Percentiles rank a stretch among this genome's conserved stretches.
phyloP scores from a whole-genome alignment of 2,113 vertebrate species.

The Chaetorhynchus papuensis region DNA sequence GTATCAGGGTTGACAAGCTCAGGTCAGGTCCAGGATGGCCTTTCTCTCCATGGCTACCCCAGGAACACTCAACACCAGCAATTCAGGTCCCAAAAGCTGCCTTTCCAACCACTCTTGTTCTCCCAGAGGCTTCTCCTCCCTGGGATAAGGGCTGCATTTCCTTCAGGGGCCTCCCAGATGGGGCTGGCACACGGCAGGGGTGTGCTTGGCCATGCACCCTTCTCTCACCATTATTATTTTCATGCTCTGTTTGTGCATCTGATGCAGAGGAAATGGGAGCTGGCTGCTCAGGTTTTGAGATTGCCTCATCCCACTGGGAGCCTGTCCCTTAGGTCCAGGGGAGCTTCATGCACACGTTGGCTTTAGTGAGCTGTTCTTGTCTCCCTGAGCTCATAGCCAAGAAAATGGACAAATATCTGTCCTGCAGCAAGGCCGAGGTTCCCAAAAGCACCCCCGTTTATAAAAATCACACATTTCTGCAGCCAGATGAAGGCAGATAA shows the following conservation, averaged over 20 bases:
- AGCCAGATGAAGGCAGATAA: not conserved
- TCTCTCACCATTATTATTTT: not conserved
- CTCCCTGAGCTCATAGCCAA: not conserved
- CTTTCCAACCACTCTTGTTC: not conserved
- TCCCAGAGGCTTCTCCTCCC: not conserved
- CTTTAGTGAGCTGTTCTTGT: not conserved
- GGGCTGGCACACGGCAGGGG: not conserved
- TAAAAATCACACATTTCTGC: not conserved
- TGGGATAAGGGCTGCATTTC: not conserved
- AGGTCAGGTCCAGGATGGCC: not conserved
- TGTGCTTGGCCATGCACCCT: not conserved
- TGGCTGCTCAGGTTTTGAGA: not conserved
- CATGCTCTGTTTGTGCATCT: not conserved
- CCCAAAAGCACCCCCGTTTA: not conserved
- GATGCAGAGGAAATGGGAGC: not conserved
- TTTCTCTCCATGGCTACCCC: not conserved
- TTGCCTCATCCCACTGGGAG: rapidly evolving
- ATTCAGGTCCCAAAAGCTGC: not conserved
- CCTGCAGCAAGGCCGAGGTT: not conserved
- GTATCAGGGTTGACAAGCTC: not conserved
- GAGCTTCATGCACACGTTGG: not conserved
- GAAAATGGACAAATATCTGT: not conserved
- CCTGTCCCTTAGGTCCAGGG: not conserved
- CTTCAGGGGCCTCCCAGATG: not conserved
- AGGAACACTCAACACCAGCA: not conserved